These are phyloP conservation scores for Acheta domesticus DNA, from an alignment of 2,888 invertebrate species.

Conservation along the genomic window DNA sequence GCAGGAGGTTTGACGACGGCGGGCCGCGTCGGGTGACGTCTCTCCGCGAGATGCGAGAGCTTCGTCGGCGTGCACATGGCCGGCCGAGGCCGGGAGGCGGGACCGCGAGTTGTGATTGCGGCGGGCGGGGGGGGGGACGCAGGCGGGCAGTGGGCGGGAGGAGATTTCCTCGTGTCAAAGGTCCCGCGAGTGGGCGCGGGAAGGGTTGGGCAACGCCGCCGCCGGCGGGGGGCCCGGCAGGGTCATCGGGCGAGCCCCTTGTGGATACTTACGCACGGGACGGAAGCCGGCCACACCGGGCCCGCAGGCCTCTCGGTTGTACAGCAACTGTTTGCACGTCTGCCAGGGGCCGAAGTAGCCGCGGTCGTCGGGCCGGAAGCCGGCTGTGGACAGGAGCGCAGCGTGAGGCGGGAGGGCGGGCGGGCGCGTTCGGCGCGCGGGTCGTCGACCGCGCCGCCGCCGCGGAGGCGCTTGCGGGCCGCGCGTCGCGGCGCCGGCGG, in stretches of 20 bases:
- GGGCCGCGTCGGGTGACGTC: too few species aligned
- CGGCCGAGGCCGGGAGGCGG: too few species aligned
- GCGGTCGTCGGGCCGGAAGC: slow-evolving; percentile 61
- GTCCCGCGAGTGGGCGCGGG: neutral
- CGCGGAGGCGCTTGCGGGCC: neutral
- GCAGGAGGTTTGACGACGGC: too few species aligned
- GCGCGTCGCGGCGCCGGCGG: neutral
- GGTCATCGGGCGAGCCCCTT: neutral
- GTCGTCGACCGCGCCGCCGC: too few species aligned
- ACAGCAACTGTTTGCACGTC: slow-evolving; percentile 75
- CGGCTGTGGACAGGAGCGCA: neutral
- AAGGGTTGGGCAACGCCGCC: neutral
- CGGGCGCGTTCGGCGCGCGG: neutral
- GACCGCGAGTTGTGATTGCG: too few species aligned
- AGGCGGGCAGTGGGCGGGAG: too few species aligned
- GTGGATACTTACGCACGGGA: slow-evolving; percentile 32
- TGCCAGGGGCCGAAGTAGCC: slow-evolving; percentile 89
- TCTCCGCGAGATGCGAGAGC: too few species aligned
- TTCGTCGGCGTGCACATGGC: too few species aligned
- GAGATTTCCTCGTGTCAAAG: too few species aligned
- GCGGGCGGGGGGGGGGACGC: too few species aligned
- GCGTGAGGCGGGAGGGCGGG: neutral
- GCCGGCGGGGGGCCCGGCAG: neutral
- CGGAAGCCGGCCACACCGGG: slow-evolving; percentile 46
- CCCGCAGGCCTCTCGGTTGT: slow-evolving; percentile 80